Evolutionary conservation across 2,888 invertebrate genomes (phyloP).

Genomic region (Labia minor): DNA sequence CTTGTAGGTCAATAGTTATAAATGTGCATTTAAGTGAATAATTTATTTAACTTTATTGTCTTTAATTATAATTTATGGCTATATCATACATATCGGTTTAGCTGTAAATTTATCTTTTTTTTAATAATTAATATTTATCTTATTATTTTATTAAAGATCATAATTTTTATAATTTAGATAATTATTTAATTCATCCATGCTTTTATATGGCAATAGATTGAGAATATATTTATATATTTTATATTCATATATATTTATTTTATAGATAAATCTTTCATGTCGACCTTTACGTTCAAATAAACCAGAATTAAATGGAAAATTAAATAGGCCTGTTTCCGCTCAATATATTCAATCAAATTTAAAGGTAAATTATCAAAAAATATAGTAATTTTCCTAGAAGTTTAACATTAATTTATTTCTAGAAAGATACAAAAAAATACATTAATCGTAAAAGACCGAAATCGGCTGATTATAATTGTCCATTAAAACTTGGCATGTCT

Average conservation of each 20-base stretch:
- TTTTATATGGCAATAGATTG: too few species aligned
- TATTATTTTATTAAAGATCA: too few species aligned
- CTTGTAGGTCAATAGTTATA: too few species aligned
- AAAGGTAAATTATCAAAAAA: not conserved
- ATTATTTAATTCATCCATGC: too few species aligned
- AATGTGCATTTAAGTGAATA: too few species aligned
- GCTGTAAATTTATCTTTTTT: too few species aligned
- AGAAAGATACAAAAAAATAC: not conserved
- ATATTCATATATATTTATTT: not conserved
- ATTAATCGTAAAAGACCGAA: not conserved
- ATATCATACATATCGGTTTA: too few species aligned
- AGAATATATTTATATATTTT: too few species aligned
- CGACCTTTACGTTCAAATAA: not conserved
- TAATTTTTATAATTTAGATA: too few species aligned
- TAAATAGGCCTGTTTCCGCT: not conserved
- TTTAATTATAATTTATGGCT: too few species aligned
- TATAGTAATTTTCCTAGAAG: not conserved
- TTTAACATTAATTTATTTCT: not conserved
- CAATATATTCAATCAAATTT: not conserved
- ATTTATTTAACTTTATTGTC: too few species aligned
- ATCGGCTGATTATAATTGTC: not conserved
- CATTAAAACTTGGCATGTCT: not conserved
- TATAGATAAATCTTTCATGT: not conserved
- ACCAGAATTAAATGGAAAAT: not conserved
- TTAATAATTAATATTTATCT: too few species aligned